Conservation (phyloP, 2,797 vertebrate species). For the Falco berigora region DNA sequence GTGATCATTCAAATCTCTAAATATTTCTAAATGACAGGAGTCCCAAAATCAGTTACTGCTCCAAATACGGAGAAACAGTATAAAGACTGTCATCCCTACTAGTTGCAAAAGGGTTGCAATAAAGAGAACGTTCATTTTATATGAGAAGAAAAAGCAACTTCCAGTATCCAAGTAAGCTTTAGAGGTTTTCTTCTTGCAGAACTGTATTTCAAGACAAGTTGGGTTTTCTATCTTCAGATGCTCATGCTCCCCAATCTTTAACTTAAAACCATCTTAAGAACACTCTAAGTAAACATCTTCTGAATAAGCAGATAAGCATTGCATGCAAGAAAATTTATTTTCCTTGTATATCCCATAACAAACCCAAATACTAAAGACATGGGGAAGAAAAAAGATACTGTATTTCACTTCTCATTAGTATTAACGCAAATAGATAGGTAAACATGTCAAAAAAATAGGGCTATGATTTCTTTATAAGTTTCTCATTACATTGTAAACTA, state of each 20-base stretch:
- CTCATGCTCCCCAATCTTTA: neutral
- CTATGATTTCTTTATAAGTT: neutral
- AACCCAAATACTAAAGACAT: neutral
- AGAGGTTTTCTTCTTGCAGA: neutral
- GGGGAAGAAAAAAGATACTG: fast-evolving
- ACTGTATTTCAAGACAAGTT: neutral
- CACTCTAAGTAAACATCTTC: neutral
- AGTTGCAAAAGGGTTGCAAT: neutral
- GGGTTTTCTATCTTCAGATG: neutral
- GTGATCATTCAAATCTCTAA: neutral
- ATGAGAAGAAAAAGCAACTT: neutral
- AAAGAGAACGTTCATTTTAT: neutral
- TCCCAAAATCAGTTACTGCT: neutral
- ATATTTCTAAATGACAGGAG: neutral
- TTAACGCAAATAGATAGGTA: neutral
- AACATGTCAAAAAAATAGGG: neutral
- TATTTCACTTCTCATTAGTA: neutral
- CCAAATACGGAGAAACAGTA: neutral
- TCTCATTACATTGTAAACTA: neutral
- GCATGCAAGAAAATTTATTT: neutral
- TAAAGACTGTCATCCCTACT: neutral
- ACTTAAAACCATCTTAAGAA: neutral
- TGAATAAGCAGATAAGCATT: neutral
- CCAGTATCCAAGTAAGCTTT: neutral
- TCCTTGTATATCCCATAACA: neutral